Base-by-base conservation (phyloP, 2,888 invertebrate species). In the Thecophora atra region DNA sequence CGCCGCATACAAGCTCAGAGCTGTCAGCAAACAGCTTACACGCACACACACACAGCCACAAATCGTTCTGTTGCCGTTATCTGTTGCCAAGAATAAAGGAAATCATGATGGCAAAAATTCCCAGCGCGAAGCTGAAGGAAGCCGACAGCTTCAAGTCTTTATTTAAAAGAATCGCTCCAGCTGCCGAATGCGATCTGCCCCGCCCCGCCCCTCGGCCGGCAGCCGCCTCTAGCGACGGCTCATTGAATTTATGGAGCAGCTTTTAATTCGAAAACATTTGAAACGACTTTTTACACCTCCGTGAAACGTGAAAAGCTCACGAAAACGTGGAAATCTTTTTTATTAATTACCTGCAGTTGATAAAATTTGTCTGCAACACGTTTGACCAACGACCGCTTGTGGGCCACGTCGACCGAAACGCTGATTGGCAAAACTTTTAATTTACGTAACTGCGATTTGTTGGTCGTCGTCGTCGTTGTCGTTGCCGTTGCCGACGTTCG, bases 211-310 rank as follows among this genome's bases (percentile, higher is more conserved):
- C 60, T 60, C 15, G 26, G 26, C n/a, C 19, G 17, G 17, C 19
- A n/a, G 3, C 6, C 21, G 19, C 6, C 47, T 42, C n/a, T 28
- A 58, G 8, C 37, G n/a, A 24, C 15, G 28, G 24, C 52, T 52
- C 62, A 56, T 56, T 42, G 44, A 74, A 73, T 76, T 75, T 73
- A 73, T 73, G 70, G n/a, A n/a, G n/a, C 60, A 47, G 72, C 30
- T 74, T 76, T 75, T 76, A 60, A 74, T 74, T 76, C 73, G 75
- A 74, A 76, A 76, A 74, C 72, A 74, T 74, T 74, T 72, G 66
- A 73, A 73, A 65, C n/a, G n/a, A n/a, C n/a, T n/a, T 73, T 76
- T 74, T 72, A 74, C 71, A 76, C 72, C 74, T 75, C 58, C 69
- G 67, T 44, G n/a, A n/a, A n/a, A n/a, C n/a, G n/a, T n/a, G n/a